Base-by-base conservation (phyloP, 2,888 invertebrate species). In the Itoplectis maculator region DNA sequence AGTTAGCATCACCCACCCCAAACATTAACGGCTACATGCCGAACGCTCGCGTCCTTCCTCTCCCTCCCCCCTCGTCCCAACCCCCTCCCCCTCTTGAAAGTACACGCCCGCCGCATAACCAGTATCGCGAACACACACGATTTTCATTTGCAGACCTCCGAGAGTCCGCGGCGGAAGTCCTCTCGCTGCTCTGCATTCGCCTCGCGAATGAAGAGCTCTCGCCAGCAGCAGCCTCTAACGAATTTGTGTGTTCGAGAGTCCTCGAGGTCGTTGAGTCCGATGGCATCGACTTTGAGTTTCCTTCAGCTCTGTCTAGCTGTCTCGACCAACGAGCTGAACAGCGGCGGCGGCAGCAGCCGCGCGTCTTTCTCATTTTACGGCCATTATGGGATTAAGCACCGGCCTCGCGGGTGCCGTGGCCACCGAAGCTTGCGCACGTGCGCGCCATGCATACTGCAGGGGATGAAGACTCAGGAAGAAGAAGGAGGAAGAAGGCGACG, bases 371-470 rank as follows among this genome's bases (percentile, higher is more conserved):
- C 81, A 81, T 84, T 86, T 77, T 84, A 59, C 80, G 61, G 68
- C 79, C 75, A 73, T 85, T 82, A 83, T 73, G 65, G 80, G 81
- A 85, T 85, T 81, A 86, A 81, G 82, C 74, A 77, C 79, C 83
- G 79, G 70, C 29, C 37, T 51, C 68, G 15, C 37, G 18, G 18
- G 15, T n/a, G 5, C 35, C 45, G 9, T 40, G n/a, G n/a, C n/a
- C 20, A 13, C 66, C n/a, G 68, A 68, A 51, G 37, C 51, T 37
- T 37, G 11, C 47, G 35, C 6, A 29, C 47, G 42, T 66, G 49
- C 29, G 37, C 13, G 15, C 18, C 18, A 37, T 68, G 68, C 68
- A 49, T 49, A 68, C 61, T 40, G 51, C 20, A 35, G 18, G n/a
- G n/a, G n/a, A n/a, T n/a, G n/a, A n/a, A n/a, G n/a, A n/a, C n/a